These are phyloP conservation scores for Nymphalis c-album DNA, from an alignment of 2,888 invertebrate genomes.

Conservation along the genomic window DNA sequence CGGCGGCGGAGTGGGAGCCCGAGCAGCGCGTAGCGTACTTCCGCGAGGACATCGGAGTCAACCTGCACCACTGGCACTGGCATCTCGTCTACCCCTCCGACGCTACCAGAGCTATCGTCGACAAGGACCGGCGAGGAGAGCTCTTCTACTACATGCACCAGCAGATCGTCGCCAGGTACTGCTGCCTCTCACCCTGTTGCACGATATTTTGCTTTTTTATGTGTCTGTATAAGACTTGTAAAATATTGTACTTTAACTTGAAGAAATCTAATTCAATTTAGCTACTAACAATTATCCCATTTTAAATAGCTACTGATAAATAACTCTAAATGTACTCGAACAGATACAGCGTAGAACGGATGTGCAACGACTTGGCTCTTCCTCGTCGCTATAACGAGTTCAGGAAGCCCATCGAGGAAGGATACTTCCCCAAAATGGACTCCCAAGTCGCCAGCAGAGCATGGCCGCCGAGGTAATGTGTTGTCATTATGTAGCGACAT, in stretches of 20 bases:
- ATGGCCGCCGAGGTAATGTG: slow-evolving; percentile 85
- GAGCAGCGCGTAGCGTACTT: slow-evolving; percentile 92
- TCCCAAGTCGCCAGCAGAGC: slow-evolving; percentile 87
- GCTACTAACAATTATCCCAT: no score
- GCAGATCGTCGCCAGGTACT: slow-evolving; percentile 84
- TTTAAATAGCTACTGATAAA: no score
- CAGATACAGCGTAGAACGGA: slow-evolving; percentile 89
- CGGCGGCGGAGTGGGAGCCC: slow-evolving; percentile 86
- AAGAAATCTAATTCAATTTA: no score
- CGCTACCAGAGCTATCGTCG: slow-evolving; percentile 81
- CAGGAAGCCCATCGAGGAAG: slow-evolving; percentile 86
- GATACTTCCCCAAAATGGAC: slow-evolving; percentile 92
- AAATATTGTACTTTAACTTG: no score
- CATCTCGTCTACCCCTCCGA: slow-evolving; percentile 92
- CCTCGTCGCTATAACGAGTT: slow-evolving; percentile 84
- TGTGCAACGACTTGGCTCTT: slow-evolving; percentile 86
- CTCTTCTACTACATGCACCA: slow-evolving; percentile 91
- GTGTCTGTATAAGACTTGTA: slow-evolving; percentile 66
- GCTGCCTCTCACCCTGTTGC: no score
- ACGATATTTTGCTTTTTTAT: background rate
- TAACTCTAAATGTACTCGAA: slow-evolving; percentile 65
- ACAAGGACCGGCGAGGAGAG: slow-evolving; percentile 88
- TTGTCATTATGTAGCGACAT: no score
- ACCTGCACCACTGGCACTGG: slow-evolving; percentile 96
- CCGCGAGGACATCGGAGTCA: slow-evolving; percentile 92